Conservation (phyloP, 2,797 vertebrate genomes). For the Masticophis lateralis region DNA sequence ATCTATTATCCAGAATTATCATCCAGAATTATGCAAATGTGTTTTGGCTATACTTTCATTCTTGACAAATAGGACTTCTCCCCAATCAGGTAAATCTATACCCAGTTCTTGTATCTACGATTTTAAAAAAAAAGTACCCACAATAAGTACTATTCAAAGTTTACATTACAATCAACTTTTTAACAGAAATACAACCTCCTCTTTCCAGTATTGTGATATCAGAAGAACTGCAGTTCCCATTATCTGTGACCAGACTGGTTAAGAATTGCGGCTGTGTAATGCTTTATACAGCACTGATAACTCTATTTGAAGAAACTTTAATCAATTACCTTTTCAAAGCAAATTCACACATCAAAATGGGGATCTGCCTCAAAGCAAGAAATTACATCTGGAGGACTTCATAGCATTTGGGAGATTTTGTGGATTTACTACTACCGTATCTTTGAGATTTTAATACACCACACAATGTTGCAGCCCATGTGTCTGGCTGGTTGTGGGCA, state of each 20-base stretch:
- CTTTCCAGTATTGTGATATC: not conserved
- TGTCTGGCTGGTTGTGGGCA: not conserved
- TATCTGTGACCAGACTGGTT: not conserved
- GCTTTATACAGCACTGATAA: not conserved
- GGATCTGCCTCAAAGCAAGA: not conserved
- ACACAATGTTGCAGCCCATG: not conserved
- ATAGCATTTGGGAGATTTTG: not conserved
- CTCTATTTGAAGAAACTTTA: not conserved
- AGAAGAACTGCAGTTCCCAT: not conserved
- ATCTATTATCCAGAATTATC: not conserved
- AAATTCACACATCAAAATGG: not conserved
- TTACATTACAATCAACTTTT: not conserved
- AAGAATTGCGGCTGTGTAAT: not conserved
- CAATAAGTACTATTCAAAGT: not conserved
- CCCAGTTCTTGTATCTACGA: not conserved
- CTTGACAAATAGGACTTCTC: not conserved
- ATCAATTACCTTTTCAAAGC: not conserved
- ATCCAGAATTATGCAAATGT: not conserved
- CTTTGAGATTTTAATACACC: not conserved
- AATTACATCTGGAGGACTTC: not conserved
- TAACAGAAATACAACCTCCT: not conserved
- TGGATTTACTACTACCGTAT: not conserved
- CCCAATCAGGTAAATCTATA: not conserved
- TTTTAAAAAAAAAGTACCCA: not conserved
- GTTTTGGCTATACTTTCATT: not conserved